These are phyloP conservation scores for Gisinianus flammeolus DNA, from an alignment of 2,888 invertebrate genomes.

Conservation along the genomic window DNA sequence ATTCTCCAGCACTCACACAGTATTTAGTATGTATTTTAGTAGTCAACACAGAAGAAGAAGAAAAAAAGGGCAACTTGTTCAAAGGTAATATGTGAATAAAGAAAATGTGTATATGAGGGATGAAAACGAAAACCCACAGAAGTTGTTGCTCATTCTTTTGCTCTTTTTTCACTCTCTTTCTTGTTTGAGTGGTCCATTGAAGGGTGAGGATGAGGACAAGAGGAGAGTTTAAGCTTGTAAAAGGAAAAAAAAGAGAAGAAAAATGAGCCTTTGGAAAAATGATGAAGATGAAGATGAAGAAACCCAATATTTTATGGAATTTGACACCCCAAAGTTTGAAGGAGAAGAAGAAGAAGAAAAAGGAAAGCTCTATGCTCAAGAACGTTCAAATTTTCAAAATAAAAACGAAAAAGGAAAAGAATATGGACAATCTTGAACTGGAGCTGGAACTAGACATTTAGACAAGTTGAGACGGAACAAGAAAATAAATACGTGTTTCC, in stretches of 20 bases:
- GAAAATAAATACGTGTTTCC: constrained; percentile 17
- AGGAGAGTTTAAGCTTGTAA: not conserved
- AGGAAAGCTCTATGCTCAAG: too few species aligned
- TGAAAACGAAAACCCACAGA: constrained; percentile 9
- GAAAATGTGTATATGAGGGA: not conserved
- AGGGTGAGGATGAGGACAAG: too few species aligned
- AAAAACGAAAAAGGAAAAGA: too few species aligned
- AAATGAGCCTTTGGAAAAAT: constrained; percentile 39
- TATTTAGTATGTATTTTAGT: too few species aligned
- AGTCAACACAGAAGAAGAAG: too few species aligned
- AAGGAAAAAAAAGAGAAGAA: constrained; percentile 15
- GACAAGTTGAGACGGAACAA: not conserved
- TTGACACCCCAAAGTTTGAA: constrained; percentile 12
- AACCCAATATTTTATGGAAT: constrained; percentile 37
- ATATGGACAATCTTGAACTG: too few species aligned
- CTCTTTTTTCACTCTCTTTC: not conserved
- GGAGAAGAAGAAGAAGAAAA: not conserved
- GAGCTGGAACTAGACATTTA: too few species aligned
- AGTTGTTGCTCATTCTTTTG: constrained; percentile 10
- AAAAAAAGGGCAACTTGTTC: not conserved
- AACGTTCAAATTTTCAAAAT: too few species aligned
- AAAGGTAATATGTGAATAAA: not conserved
- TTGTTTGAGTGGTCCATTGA: constrained; percentile 20
- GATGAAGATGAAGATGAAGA: too few species aligned
- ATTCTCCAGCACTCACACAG: too few species aligned